Conservation (phyloP, 2,797 vertebrate genomes). For the Tokudaia tokunoshimensis region DNA sequence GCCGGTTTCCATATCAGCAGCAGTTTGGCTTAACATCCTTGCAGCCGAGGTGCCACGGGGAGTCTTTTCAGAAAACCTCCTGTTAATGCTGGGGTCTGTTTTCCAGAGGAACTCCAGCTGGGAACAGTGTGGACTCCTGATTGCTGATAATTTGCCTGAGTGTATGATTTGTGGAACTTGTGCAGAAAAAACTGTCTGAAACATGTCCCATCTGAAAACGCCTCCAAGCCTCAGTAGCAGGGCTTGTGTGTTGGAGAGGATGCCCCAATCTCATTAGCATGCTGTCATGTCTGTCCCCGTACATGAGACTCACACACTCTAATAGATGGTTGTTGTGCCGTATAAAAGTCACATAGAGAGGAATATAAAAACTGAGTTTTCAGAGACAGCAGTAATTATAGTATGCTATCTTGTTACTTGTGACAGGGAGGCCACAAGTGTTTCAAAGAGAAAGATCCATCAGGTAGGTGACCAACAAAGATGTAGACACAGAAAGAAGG, state of each 20-base stretch:
- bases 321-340: not conserved
- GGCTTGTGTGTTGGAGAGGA: not conserved
- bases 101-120: conserved; percentile 69
- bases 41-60: conserved; percentile 81
- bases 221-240: not conserved
- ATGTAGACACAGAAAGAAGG: conserved; percentile 38
- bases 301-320: accelerated
- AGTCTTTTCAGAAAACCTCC: conserved; percentile 69
- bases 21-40: conserved; percentile 83
- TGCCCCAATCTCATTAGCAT: not conserved
- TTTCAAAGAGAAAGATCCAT: conserved; percentile 29
- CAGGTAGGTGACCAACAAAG: conserved; percentile 36
- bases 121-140: conserved; percentile 21
- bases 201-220: not conserved
- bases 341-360: not conserved
- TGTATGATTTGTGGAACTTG: not conserved
- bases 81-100: conserved; percentile 68
- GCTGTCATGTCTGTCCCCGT: not conserved
- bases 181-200: not conserved
- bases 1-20: conserved; percentile 87
- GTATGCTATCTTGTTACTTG: not conserved
- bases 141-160: conserved; percentile 37
- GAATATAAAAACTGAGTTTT: not conserved
- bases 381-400: not conserved
- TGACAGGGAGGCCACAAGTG: not conserved